Percentiles rank a stretch among this genome's conserved stretches.
phyloP scores from a whole-genome alignment of 2,113 vertebrate species.

The Indri indri region DNA sequence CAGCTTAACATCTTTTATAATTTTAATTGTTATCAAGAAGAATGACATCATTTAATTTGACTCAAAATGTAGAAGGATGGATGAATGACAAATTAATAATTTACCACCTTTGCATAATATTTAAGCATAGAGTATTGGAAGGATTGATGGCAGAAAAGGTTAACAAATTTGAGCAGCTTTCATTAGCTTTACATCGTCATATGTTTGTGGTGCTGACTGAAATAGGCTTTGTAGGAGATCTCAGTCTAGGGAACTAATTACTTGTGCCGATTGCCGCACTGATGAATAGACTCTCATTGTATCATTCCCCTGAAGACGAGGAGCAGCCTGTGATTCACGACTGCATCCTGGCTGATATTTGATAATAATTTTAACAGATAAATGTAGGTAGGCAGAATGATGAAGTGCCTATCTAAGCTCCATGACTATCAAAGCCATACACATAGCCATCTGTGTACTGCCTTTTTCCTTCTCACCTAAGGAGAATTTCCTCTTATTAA shows the following conservation, averaged over 20 bases:
- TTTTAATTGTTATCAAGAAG: conserved; percentile 94
- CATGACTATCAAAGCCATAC: conserved; percentile 91
- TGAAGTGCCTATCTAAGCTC: conserved; percentile 92
- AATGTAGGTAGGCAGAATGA: conserved; percentile 96
- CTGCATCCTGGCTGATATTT: conserved; percentile 91
- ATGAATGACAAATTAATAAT: conserved; percentile 95
- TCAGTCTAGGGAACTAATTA: conserved; percentile 94
- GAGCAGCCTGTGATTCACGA: conserved; percentile 89
- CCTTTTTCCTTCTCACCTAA: conserved; percentile 74
- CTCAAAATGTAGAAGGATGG: conserved; percentile 86
- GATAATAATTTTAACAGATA: conserved; percentile 99
- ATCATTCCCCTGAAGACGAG: conserved; percentile 89
- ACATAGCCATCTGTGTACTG: conserved; percentile 87
- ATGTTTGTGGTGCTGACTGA: conserved; percentile 87
- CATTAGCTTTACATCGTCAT: conserved; percentile 92
- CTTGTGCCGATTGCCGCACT: conserved; percentile 89
- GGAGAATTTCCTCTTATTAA: conserved; percentile 83
- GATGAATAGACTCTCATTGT: conserved; percentile 96
- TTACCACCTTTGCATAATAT: conserved; percentile 93
- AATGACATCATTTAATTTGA: conserved; percentile 90
- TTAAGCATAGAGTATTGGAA: conserved; percentile 81
- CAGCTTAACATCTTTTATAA: conserved; percentile 83
- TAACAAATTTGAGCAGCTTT: conserved; percentile 90
- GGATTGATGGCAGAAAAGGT: conserved; percentile 89
- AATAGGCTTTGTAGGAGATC: conserved; percentile 91